A percentile compares a stretch with the other conserved stretches of the same genome.
Conservation (phyloP, 2,888 invertebrate species). For the Hymenopus coronatus region DNA sequence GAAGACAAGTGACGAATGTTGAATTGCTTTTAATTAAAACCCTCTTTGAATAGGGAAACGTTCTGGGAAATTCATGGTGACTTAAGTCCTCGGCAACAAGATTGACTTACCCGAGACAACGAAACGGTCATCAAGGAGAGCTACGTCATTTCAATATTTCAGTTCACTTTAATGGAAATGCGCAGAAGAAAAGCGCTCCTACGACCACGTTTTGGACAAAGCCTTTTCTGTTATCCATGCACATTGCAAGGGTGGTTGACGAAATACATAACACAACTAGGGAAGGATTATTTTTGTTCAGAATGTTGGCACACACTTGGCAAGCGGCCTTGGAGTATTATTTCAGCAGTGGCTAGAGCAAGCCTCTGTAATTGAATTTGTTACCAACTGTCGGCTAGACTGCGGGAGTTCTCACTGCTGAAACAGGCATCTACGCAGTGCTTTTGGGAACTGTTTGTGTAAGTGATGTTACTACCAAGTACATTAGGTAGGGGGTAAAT, state of each 20-base stretch:
- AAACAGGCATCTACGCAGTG: background rate
- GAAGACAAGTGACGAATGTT: constrained; percentile 16
- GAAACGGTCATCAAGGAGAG: background rate
- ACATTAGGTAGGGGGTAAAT: background rate
- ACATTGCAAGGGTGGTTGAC: background rate
- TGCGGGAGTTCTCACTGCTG: background rate
- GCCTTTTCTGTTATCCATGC: background rate
- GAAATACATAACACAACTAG: background rate
- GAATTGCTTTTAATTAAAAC: constrained; percentile 16
- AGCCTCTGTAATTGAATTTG: background rate
- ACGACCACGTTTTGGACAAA: background rate
- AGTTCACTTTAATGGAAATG: background rate
- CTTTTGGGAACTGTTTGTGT: background rate
- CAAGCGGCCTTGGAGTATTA: background rate
- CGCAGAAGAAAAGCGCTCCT: background rate
- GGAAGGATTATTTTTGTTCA: background rate
- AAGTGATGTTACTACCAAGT: background rate
- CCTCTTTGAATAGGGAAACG: constrained; percentile 2
- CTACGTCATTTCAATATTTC: background rate
- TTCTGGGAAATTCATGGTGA: background rate
- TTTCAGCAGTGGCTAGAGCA: background rate
- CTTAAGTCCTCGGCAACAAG: background rate
- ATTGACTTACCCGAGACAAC: background rate
- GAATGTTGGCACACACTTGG: background rate
- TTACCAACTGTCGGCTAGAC: background rate